These are phyloP conservation scores for Calvadosia cruxmelitensis DNA, from an alignment of 30 jellyfish, hydroid and myxozoan genomes.

Conservation along the genomic window DNA sequence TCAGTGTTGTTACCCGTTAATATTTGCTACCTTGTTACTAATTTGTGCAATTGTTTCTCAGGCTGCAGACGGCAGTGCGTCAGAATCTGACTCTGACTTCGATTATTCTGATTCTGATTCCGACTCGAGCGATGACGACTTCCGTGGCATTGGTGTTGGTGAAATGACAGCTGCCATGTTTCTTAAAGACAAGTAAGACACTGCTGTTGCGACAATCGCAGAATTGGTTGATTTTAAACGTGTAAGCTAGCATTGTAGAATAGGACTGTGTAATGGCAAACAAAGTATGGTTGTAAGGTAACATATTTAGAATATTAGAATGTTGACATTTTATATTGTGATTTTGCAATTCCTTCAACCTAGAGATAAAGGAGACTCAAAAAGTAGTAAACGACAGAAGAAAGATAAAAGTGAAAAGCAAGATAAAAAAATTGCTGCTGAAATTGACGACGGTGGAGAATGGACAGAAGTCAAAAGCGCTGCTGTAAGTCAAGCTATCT, in stretches of 20 bases:
- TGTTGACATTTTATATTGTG: too few species aligned
- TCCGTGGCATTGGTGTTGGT: conserved; percentile 77
- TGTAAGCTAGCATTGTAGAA: too few species aligned
- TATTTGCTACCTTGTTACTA: too few species aligned
- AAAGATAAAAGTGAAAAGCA: conserved; percentile 21
- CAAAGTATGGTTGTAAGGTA: not conserved
- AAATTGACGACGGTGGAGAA: conserved; percentile 49
- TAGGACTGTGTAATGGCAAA: too few species aligned
- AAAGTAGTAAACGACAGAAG: conserved; percentile 26
- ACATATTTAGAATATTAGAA: too few species aligned
- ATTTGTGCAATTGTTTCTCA: too few species aligned
- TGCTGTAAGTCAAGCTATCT: too few species aligned
- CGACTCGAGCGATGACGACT: conserved; percentile 65
- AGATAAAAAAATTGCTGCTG: conserved; percentile 23
- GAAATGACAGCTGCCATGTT: conserved; percentile 79
- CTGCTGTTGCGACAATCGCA: too few species aligned
- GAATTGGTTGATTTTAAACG: too few species aligned
- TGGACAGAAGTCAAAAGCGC: conserved; percentile 73
- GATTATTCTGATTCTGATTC: conserved; percentile 15
- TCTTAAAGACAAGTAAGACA: conserved; percentile 64
- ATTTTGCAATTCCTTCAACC: not conserved
- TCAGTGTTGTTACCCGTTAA: too few species aligned
- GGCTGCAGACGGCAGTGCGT: conserved; percentile 31
- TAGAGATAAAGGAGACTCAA: conserved; percentile 39
- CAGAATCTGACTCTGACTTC: conserved; percentile 46